phyloP scores from a whole-genome alignment of 2,888 invertebrate species.

The Villa cingulata region DNA sequence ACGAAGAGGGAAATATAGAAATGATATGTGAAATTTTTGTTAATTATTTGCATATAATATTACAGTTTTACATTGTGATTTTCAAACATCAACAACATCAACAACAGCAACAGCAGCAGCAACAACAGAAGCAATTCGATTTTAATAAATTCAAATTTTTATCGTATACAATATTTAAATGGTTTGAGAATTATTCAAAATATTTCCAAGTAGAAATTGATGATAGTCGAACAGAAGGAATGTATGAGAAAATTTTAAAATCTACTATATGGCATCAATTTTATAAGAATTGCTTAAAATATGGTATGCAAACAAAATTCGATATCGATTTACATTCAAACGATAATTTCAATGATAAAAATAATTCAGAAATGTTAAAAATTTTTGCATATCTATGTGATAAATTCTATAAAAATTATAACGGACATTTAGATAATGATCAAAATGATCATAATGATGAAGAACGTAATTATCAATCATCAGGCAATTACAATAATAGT shows the following conservation, averaged over 20 bases:
- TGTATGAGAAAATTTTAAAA: slow-evolving; percentile 29
- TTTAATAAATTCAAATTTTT: slow-evolving; percentile 30
- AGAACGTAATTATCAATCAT: neutral
- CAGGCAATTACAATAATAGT: neutral
- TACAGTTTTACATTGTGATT: slow-evolving; percentile 40
- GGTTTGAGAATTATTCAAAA: slow-evolving; percentile 20
- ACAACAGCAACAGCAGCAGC: slow-evolving; percentile 18
- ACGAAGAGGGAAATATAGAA: slow-evolving; percentile 30
- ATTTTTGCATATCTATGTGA: slow-evolving; percentile 43
- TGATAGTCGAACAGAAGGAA: slow-evolving; percentile 6
- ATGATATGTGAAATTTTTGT: slow-evolving; percentile 30
- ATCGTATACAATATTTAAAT: slow-evolving; percentile 30
- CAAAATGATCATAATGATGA: no score
- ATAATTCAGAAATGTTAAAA: slow-evolving; percentile 41
- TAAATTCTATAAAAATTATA: slow-evolving; percentile 41
- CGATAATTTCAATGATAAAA: slow-evolving; percentile 22
- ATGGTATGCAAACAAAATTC: slow-evolving; percentile 42
- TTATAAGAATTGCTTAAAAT: slow-evolving; percentile 51
- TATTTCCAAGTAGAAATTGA: slow-evolving; percentile 6
- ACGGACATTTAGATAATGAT: slow-evolving; percentile 36
- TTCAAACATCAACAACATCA: slow-evolving; percentile 33
- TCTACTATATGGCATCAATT: slow-evolving; percentile 44
- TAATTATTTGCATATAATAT: slow-evolving; percentile 39
- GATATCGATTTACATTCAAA: slow-evolving; percentile 28
- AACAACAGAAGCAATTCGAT: slow-evolving; percentile 13